phyloP scores from a whole-genome alignment of 2,888 invertebrate species.

The Arrhopalites spinosus region DNA sequence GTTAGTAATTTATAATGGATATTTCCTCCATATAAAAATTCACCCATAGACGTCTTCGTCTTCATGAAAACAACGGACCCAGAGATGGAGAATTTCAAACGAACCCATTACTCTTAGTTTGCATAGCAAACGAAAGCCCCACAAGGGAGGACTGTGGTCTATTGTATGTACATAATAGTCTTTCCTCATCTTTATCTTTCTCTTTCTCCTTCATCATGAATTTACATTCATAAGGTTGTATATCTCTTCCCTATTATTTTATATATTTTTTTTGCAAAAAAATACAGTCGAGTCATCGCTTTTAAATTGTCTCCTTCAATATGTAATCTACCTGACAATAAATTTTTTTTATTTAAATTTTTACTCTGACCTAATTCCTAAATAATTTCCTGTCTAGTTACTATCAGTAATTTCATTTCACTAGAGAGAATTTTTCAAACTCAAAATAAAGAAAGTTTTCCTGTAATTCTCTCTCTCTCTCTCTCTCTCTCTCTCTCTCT shows the following conservation, averaged over 20 bases:
- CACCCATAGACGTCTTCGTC: neutral
- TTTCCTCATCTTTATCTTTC: neutral
- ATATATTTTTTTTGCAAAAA: no score
- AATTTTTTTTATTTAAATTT: no score
- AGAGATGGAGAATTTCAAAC: conserved; percentile 12
- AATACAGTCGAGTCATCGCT: no score
- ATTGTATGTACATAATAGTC: neutral
- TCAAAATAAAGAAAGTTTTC: no score
- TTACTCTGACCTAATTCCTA: no score
- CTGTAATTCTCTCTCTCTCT: neutral
- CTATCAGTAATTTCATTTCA: no score
- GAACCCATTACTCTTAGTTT: conserved; percentile 30
- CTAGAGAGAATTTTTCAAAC: no score
- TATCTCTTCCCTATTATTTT: neutral
- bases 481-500: neutral
- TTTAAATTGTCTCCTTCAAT: no score
- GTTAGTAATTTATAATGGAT: conserved; percentile 11
- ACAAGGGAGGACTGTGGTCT: conserved; percentile 8
- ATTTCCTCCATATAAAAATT: neutral
- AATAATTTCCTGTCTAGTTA: no score
- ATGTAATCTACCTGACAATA: no score
- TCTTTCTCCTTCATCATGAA: neutral
- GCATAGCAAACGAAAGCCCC: conserved; percentile 15
- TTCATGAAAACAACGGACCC: neutral
- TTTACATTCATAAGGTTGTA: no score